phyloP scores from a whole-genome alignment of 2,888 invertebrate species.

The Agrotis segetum region DNA sequence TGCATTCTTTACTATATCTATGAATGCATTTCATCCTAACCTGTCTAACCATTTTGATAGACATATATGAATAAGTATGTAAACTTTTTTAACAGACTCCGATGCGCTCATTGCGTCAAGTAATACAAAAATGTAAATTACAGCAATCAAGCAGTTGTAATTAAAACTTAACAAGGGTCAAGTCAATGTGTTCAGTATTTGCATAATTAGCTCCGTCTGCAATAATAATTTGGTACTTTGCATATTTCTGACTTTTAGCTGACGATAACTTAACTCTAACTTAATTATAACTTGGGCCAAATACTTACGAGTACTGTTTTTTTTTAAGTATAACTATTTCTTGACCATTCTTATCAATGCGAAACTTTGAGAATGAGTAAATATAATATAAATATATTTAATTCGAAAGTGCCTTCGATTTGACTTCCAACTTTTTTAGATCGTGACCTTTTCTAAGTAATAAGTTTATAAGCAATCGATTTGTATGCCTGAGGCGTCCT shows the following conservation, averaged over 20 bases:
- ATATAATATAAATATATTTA: neutral
- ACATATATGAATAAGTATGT: neutral
- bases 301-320: no score
- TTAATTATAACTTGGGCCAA: neutral
- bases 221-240: slow-evolving; percentile 19
- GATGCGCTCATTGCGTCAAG: slow-evolving; percentile 3
- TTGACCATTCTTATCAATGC: neutral
- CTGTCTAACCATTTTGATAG: no score
- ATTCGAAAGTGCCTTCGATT: neutral
- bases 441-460: no score
- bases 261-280: neutral
- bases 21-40: neutral
- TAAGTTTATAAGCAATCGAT: no score
- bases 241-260: neutral
- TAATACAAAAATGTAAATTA: slow-evolving; percentile 13
- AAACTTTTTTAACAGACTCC: neutral
- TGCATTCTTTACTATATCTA: no score
- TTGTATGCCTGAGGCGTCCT: no score
- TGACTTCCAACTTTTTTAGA: no score
- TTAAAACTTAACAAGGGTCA: slow-evolving; percentile 26
- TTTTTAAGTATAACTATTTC: neutral
- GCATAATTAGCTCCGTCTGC: slow-evolving; percentile 29
- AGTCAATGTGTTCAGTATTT: slow-evolving; percentile 15
- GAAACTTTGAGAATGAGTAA: neutral
- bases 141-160: slow-evolving; percentile 4